phyloP scores from a whole-genome alignment of 1,140 invertebrate genomes.

The Drosophila setifemur region DNA sequence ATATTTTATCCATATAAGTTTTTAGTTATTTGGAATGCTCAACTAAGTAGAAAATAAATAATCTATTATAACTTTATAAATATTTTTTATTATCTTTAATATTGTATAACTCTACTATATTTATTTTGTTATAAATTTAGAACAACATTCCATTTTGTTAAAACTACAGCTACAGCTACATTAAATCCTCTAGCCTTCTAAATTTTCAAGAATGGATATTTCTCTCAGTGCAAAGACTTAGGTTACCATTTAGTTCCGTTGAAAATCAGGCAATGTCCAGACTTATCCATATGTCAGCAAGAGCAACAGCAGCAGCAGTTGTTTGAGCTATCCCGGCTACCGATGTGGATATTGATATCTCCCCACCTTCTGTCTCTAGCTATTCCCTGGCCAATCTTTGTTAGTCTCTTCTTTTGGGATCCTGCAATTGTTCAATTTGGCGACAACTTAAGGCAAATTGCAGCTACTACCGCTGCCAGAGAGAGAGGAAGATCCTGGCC shows the following conservation, averaged over 20 bases:
- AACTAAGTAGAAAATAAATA: too few relatives aligned
- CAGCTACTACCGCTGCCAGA: neutral
- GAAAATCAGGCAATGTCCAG: conserved; percentile 42
- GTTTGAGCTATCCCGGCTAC: conserved; percentile 64
- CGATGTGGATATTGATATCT: conserved; percentile 42
- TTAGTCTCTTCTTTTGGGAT: conserved; percentile 26
- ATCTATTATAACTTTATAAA: too few relatives aligned
- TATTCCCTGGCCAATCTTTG: conserved; percentile 42
- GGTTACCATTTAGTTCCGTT: conserved; percentile 50
- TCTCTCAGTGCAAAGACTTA: conserved; percentile 15
- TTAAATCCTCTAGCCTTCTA: too few relatives aligned
- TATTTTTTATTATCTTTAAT: neutral
- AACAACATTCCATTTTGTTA: too few relatives aligned
- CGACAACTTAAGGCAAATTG: conserved; percentile 60
- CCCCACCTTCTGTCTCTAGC: conserved; percentile 33
- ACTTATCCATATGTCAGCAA: conserved; percentile 59
- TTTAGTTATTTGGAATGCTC: too few relatives aligned
- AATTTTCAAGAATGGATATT: too few relatives aligned
- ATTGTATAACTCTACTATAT: too few relatives aligned
- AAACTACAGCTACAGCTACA: too few relatives aligned
- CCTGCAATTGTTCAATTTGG: conserved; percentile 34
- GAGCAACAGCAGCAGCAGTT: conserved; percentile 61
- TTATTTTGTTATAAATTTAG: too few relatives aligned
- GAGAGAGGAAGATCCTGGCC: neutral
- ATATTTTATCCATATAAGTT: neutral